Base-by-base conservation (phyloP, 1,140 invertebrate genomes). In the Lepidurus apus region DNA sequence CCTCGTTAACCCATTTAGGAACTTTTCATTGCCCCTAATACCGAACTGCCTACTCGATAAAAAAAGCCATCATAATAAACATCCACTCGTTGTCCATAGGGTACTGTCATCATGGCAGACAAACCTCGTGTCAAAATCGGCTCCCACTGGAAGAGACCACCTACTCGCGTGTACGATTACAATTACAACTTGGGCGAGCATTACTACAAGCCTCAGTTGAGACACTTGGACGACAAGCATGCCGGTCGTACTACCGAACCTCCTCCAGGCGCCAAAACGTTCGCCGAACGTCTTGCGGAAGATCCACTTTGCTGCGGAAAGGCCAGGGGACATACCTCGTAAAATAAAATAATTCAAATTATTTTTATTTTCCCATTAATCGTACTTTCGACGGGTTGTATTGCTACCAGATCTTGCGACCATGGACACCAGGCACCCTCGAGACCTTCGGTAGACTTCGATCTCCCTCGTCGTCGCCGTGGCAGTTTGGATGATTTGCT, bases 121-220 rank as follows among this genome's bases (percentile, higher is more conserved):
- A 79, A 79, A 79, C 73, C 78, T 45, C 43, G 26, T 13, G 42
- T 44, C 17, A 75, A 74, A 75, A 45, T 79, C 75, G 78, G 78
- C 43, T 79, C 78, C 74, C 42, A 79, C 45, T 79, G 79, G 79
- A 79, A 79, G 44, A 75, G 79, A 45, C 79, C 79, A 7, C 77
- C 77, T 5, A 81, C 74, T 17, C 89, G 89, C 83, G 80, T 81
- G 74, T 81, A 81, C 73, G 78, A 81, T 65, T 81, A 81, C 78
- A 81, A 81, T 43, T 80, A 81, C 42, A 74, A 81, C 43, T 74
- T 80, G 1, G 81, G 78, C 1, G 79, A 81, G 42, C 75, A 74
- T 13, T 81, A 81, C 47, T 81, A 81, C 78, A 81, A 81, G n/a
- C 81, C 80, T 5, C 80, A 80, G 75, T 76, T 81, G n/a, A 75